Base-by-base conservation (phyloP, 2,888 invertebrate species). In the Seira sanloemensis region DNA sequence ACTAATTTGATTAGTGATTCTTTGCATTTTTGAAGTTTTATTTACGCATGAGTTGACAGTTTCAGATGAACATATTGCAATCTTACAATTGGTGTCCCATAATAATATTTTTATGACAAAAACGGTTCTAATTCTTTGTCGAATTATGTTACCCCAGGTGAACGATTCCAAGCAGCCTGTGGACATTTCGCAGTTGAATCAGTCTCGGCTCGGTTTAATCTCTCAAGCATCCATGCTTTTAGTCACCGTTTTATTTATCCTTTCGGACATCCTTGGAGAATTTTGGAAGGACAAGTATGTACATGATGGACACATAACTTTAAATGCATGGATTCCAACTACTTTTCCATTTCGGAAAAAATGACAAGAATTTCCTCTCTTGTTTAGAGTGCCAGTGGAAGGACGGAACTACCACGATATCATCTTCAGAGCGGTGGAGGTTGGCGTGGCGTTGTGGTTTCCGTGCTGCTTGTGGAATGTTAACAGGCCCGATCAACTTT, bases 401-500 rank as follows among this genome's bases (percentile, higher is more conserved):
- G 97, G 97, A 24, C 94, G 97, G 90, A 97, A 97, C 92, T 96
- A 96, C 94, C 97, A 97, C 92, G 97, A 97, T 92, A 93, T 97
- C 89, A 94, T 97, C 88, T 97, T 97, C 92, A 95, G 97, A 4
- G 93, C 97, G 76, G 96, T 96, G 69, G 98, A 98, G 93, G 96
- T 97, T 90, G 97, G 97, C 7, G 97, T 97, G 83, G 96, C 96
- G 89, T 92, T 98, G 90, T 98, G 97, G 97, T 98, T 97, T 92
- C 97, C 97, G 37, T 97, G 97, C 91, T 97, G 97, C 75, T 93
- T 98, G 88, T 98, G 98, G 98, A 98, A 98, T 92, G 97, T 96
- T 89, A 97, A 97, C 84, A 92, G 93, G 83, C 97, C 97, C 71
- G 97, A 97, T 91, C 95, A 97, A 91, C 92, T 98, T 86, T 98